Conservation (phyloP, 2,797 vertebrate species). For the Novumbra hubbsi region DNA sequence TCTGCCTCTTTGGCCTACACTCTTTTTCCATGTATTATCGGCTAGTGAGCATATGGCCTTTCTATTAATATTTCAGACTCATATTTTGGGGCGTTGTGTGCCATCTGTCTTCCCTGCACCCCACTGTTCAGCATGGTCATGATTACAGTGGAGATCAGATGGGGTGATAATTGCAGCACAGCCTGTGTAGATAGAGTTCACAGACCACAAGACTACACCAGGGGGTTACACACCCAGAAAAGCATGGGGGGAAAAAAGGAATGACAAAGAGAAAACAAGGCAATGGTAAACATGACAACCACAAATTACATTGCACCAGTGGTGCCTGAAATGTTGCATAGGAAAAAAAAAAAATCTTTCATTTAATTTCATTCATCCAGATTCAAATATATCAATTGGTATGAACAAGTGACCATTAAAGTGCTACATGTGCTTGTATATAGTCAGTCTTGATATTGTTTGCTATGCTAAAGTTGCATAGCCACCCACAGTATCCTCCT, state of each 20-base stretch:
- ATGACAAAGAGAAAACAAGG: neutral
- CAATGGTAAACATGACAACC: neutral
- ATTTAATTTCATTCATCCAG: too few species aligned
- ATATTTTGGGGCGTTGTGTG: slow-evolving; percentile 44
- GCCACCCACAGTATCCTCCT: too few species aligned
- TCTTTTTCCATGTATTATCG: slow-evolving; percentile 18
- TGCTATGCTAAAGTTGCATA: too few species aligned
- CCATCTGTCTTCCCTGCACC: slow-evolving; percentile 28
- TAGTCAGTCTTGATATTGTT: too few species aligned
- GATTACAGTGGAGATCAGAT: slow-evolving; percentile 22
- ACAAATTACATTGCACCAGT: too few species aligned
- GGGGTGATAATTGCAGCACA: slow-evolving; percentile 19
- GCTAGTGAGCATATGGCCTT: slow-evolving; percentile 36
- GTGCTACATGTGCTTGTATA: too few species aligned
- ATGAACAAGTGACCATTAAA: too few species aligned
- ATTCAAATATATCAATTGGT: too few species aligned
- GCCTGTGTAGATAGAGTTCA: slow-evolving; percentile 12
- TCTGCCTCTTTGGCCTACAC: neutral
- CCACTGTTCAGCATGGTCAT: slow-evolving; percentile 9
- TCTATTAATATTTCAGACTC: slow-evolving; percentile 52
- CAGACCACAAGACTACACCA: neutral
- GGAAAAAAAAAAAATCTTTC: too few species aligned
- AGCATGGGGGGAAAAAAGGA: neutral
- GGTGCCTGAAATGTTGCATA: too few species aligned
- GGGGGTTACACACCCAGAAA: neutral